Conservation (phyloP, 2,888 invertebrate species). For the Mythimna ferrago region DNA sequence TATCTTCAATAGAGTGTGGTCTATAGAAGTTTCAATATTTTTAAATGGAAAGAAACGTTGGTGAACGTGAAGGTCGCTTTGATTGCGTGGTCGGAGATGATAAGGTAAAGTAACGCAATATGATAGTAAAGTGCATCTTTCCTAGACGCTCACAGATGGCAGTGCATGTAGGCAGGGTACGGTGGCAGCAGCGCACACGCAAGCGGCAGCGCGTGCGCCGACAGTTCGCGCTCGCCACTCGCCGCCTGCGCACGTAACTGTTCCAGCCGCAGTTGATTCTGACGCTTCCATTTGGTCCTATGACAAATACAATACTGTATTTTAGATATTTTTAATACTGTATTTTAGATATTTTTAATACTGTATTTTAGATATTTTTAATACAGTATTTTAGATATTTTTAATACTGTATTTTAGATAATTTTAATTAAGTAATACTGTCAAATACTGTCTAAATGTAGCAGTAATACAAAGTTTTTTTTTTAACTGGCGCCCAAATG, state of each 20-base stretch:
- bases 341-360: not conserved
- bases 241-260: conserved; percentile 96
- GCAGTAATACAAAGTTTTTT: too few species aligned
- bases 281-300: conserved; percentile 97
- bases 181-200: conserved; percentile 86
- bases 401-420: not conserved
- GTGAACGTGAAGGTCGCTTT: too few species aligned
- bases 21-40: too few species aligned
- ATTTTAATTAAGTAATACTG: not conserved
- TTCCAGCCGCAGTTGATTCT: conserved; percentile 96
- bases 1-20: too few species aligned
- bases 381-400: too few species aligned
- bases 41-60: too few species aligned
- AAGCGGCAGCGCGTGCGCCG: conserved; percentile 82
- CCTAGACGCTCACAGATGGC: conserved; percentile 77
- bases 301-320: conserved; percentile 1
- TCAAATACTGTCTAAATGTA: too few species aligned
- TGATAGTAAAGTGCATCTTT: not conserved
- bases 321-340: not conserved
- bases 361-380: not conserved
- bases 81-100: too few species aligned
- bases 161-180: conserved; percentile 88
- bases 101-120: not conserved
- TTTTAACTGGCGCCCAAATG: conserved; percentile 1
- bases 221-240: conserved; percentile 91